These are phyloP conservation scores for Delichon dasypus DNA, from an alignment of 2,797 vertebrate genomes.

Conservation along the genomic window DNA sequence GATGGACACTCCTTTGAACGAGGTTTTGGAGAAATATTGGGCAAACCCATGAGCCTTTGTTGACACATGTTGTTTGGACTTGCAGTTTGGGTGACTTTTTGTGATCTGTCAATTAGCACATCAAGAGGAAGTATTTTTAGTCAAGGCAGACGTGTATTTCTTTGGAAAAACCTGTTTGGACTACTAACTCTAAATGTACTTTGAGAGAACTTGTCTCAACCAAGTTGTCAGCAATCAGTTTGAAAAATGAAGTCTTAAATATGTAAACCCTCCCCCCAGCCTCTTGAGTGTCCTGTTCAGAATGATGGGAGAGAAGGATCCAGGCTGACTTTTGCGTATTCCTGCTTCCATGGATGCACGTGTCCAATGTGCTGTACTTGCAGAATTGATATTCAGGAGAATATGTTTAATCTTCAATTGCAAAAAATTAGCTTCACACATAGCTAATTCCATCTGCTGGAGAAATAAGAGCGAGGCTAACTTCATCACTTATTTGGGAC, in stretches of 20 bases:
- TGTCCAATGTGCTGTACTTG: not conserved
- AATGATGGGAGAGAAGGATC: not conserved
- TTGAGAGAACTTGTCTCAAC: not conserved
- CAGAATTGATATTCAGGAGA: conserved; percentile 24
- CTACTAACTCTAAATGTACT: not conserved
- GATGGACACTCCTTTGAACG: not conserved
- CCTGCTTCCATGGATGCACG: not conserved
- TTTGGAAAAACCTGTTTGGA: conserved; percentile 17
- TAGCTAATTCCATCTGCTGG: conserved; percentile 56
- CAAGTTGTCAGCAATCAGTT: not conserved
- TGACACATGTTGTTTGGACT: not conserved
- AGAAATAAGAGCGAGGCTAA: not conserved
- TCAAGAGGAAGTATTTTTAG: conserved; percentile 22
- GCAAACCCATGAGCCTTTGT: not conserved
- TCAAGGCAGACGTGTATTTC: not conserved
- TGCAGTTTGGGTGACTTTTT: not conserved
- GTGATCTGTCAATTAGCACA: conserved; percentile 1
- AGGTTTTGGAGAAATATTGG: not conserved
- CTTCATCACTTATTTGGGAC: conserved; percentile 33
- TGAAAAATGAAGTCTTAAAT: not conserved
- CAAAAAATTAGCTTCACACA: conserved; percentile 23
- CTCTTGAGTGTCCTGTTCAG: not conserved
- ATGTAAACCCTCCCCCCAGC: not conserved
- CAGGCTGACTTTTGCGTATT: not conserved
- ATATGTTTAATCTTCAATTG: not conserved